A percentile compares a stretch with the other conserved stretches of the same genome.
Evolutionary conservation across 92 coral and sea anemone species (phyloP).

Genomic region (Palythoa grandiflora): DNA sequence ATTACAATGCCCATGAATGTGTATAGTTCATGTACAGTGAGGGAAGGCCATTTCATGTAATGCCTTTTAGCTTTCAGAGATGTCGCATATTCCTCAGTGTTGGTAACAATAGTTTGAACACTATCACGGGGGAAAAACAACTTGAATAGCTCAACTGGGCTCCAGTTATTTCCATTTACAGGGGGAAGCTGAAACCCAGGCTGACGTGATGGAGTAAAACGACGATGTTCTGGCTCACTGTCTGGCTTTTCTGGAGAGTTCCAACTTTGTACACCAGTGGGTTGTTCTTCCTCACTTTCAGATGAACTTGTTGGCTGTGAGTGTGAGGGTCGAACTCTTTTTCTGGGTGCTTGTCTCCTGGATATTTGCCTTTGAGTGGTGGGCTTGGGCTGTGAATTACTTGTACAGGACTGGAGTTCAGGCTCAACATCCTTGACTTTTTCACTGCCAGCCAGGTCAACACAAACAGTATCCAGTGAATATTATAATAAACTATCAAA

Average conservation of each 20-base stretch:
- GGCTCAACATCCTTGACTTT: conserved; percentile 32
- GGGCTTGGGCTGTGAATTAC: conserved; percentile 36
- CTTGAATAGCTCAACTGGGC: conserved; percentile 36
- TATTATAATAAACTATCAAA: conserved; percentile 23
- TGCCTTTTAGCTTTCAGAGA: conserved; percentile 1
- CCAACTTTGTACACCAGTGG: conserved; percentile 41
- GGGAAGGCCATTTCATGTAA: conserved; percentile 30
- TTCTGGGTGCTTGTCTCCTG: conserved; percentile 33
- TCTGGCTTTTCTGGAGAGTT: conserved; percentile 37
- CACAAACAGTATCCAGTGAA: conserved; percentile 35
- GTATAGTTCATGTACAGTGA: conserved; percentile 25
- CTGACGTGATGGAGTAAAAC: conserved; percentile 35
- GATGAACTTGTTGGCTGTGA: conserved; percentile 19
- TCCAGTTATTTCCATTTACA: conserved; percentile 24
- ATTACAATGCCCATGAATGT: conserved; percentile 17
- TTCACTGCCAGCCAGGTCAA: conserved; percentile 36
- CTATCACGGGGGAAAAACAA: neutral
- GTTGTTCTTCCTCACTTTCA: conserved; percentile 32
- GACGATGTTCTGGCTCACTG: conserved; percentile 17
- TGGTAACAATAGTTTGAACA: conserved; percentile 7
- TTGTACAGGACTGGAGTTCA: conserved; percentile 22
- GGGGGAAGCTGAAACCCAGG: conserved; percentile 47
- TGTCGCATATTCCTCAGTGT: neutral
- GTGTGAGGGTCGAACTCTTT: conserved; percentile 38
- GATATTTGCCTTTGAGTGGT: conserved; percentile 25